phyloP scores from a whole-genome alignment of 2,797 vertebrate species.

The Lacerta agilis region DNA sequence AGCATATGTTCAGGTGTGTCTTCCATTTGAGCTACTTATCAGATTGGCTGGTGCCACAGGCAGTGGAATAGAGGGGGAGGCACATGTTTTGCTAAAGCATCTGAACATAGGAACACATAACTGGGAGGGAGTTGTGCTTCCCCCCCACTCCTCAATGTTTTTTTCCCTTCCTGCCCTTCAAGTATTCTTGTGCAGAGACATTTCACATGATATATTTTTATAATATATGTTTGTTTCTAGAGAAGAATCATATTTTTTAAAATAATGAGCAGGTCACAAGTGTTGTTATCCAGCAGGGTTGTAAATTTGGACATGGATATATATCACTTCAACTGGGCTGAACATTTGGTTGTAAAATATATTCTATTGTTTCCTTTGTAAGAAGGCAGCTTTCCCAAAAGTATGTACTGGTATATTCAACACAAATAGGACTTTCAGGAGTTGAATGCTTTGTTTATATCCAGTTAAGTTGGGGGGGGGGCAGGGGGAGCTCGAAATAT shows the following conservation, averaged over 20 bases:
- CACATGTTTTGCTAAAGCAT: conserved; percentile 1
- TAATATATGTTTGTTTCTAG: not conserved
- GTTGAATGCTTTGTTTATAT: no score
- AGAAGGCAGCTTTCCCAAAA: no score
- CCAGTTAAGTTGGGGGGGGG: no score
- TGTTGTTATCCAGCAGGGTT: not conserved
- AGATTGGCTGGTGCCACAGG: conserved; percentile 2
- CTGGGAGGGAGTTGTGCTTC: not conserved
- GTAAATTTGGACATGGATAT: not conserved
- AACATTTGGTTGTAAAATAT: not conserved
- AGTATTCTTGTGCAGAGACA: not conserved
- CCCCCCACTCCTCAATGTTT: not conserved
- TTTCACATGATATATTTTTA: not conserved
- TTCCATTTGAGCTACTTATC: not conserved
- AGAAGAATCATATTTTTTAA: not conserved
- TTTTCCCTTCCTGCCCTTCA: not conserved
- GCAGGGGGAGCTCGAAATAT: no score
- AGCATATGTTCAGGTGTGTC: not conserved
- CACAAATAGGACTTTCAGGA: no score
- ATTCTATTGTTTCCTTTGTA: not conserved
- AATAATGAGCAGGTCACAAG: not conserved
- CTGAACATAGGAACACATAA: not conserved
- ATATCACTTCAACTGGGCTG: not conserved
- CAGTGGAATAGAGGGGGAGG: not conserved
- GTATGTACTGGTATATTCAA: no score